Evolutionary conservation across 92 coral and sea anemone genomes (phyloP).

Genomic region (Montipora capitata): DNA sequence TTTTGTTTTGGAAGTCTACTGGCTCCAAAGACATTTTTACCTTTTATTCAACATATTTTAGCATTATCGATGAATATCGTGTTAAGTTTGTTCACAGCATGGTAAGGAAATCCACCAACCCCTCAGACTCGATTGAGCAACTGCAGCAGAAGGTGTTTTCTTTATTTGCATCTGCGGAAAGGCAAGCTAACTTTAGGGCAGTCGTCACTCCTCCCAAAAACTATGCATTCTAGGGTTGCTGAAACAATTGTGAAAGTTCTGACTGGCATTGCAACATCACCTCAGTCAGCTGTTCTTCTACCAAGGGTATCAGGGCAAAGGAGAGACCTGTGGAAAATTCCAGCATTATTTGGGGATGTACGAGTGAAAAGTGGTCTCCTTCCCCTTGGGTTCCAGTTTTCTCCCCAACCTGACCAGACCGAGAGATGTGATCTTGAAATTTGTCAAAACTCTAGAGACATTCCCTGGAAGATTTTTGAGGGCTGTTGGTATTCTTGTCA

Average conservation of each 20-base stretch:
- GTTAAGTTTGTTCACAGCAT: too few relatives aligned
- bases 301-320: slow-evolving; percentile 53
- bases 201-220: slow-evolving; percentile 57
- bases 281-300: slow-evolving; percentile 35
- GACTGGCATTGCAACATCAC: slow-evolving; percentile 9
- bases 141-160: slow-evolving; percentile 22
- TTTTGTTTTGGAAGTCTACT: slow-evolving; percentile 46
- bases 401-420: too few relatives aligned
- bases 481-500: slow-evolving; percentile 4
- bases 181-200: slow-evolving; percentile 60
- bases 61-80: too few relatives aligned
- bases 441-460: too few relatives aligned
- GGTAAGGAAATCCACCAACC: too few relatives aligned
- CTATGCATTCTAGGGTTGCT: too few relatives aligned
- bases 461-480: too few relatives aligned
- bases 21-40: slow-evolving; percentile 44
- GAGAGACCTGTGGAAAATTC: slow-evolving; percentile 37
- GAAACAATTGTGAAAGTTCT: not conserved
- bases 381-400: not conserved
- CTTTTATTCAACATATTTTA: slow-evolving; percentile 38
- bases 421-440: too few relatives aligned
- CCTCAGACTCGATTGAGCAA: too few relatives aligned
- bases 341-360: slow-evolving; percentile 10
- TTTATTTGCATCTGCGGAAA: slow-evolving; percentile 61
- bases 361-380: not conserved